These are phyloP conservation scores for Moxostoma hubbsi DNA, from an alignment of 2,797 vertebrate species.

Conservation along the genomic window DNA sequence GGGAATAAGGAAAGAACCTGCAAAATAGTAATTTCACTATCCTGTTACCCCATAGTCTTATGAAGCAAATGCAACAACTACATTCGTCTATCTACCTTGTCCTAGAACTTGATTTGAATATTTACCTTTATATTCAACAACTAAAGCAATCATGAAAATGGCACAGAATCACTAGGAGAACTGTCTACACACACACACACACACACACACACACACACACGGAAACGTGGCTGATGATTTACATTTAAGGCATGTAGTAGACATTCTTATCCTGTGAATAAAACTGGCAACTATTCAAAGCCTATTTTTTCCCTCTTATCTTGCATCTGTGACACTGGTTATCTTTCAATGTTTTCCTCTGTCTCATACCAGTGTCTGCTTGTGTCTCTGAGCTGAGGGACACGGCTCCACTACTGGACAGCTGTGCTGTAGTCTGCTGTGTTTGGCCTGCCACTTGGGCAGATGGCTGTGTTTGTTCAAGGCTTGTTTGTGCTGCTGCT, in stretches of 20 bases:
- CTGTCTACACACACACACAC: neutral
- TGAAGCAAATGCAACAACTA: too few relatives aligned
- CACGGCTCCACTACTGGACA: conserved; percentile 52
- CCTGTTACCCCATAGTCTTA: too few relatives aligned
- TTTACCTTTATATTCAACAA: neutral
- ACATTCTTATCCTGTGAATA: neutral
- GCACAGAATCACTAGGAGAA: neutral
- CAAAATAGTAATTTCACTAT: too few relatives aligned
- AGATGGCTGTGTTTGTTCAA: conserved; percentile 14
- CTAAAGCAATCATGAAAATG: neutral
- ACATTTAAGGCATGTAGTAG: conserved; percentile 8
- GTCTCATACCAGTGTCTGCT: conserved; percentile 67
- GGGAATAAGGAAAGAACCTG: neutral
- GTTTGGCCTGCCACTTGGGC: conserved; percentile 60
- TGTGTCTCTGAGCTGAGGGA: conserved; percentile 60
- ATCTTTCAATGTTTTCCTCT: neutral
- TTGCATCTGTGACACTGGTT: neutral
- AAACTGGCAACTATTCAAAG: neutral
- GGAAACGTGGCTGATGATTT: neutral
- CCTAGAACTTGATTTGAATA: neutral
- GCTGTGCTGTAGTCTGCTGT: conserved; percentile 70
- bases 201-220: neutral
- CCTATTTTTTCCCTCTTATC: neutral
- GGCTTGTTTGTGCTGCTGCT: neutral
- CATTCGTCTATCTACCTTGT: too few relatives aligned